Percentiles rank a stretch among this genome's conserved stretches.
phyloP scores from a whole-genome alignment of 53 echinoderm and acorn worm genomes.

The Glandiceps talaboti region DNA sequence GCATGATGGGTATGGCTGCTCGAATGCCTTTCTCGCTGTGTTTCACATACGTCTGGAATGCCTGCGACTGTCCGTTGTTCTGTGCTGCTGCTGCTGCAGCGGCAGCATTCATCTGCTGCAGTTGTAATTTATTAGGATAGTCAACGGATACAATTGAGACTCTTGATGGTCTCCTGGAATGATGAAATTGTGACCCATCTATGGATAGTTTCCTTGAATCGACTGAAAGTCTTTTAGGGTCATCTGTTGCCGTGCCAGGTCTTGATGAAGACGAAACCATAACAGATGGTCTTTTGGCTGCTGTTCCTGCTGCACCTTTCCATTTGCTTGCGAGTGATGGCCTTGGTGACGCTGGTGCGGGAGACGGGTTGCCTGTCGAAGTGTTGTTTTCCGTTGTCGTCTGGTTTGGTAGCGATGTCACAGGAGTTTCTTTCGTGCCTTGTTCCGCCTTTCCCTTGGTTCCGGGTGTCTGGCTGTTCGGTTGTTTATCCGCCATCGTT shows the following conservation, averaged over 20 bases:
- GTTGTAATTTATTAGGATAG: not conserved
- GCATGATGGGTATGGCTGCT: constrained; percentile 59
- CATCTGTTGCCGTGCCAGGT: not conserved
- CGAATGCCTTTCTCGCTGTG: constrained; percentile 17
- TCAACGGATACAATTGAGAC: not conserved
- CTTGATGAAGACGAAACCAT: constrained; percentile 4
- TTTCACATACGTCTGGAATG: not conserved
- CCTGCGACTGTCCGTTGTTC: not conserved
- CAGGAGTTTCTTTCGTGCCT: not conserved
- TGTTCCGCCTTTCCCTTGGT: not conserved
- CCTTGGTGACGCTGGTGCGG: constrained; percentile 11
- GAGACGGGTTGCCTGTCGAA: not conserved
- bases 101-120: not conserved
- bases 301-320: not conserved
- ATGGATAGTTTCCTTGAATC: not conserved
- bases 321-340: constrained; percentile 11
- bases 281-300: not conserved
- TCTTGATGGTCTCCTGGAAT: not conserved
- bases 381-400: not conserved
- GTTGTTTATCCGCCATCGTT: not conserved
- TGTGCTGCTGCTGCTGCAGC: not conserved
- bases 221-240: not conserved
- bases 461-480: not conserved
- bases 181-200: not conserved
- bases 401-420: not conserved